Evolutionary conservation across 1,140 invertebrate genomes (phyloP), one percentile per base, ranked within the genome.

Genomic region (Caerostris extrusa): DNA sequence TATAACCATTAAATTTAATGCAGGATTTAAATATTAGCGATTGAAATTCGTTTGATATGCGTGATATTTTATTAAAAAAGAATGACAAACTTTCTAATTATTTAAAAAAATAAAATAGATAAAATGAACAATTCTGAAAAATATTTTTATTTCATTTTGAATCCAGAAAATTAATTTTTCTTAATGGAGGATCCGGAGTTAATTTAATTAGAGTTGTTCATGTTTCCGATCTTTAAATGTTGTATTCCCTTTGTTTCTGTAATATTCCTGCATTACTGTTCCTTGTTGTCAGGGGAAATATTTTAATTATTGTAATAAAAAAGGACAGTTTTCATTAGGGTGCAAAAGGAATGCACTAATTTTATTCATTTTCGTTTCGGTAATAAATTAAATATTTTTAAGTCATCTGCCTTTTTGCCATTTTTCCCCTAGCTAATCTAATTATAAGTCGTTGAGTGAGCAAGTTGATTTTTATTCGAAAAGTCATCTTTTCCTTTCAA

Each of bases 321-420:
- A 77, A 77, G 19, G 53, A 77, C 10, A 12, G 34, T 53, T 50
- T 53, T 77, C 71, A 77, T 77, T 77, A 77, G 12, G 34, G 34
- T 7, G 5, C 8, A 50, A 10, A 34, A 77, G 12, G 50, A 77
- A 77, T 53, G 71, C 50, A 77, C 53, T 12, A 1, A 2, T 64
- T 77, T 77, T 34, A 50, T 77, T 77, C 3, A 50, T 34, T 77
- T 77, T 12, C 34, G 12, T 77, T 12, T 3, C 5, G 19, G 19
- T 77, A 77, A 77, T 77, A 77, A 77, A 77, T 77, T 77, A 34
- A 19, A 77, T 77, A 71, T 19, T 71, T 77, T 77, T 77, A 53
- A 19, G 34, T 12, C 5, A 77, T 50, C 34, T 10, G 34, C 53
- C 34, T n/a, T 53, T 77, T 77, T 3, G 34, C 5, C 71, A 19